These are phyloP conservation scores for Pocillopora verrucosa DNA, from an alignment of 64 coral and sea anemone genomes.

Conservation along the genomic window DNA sequence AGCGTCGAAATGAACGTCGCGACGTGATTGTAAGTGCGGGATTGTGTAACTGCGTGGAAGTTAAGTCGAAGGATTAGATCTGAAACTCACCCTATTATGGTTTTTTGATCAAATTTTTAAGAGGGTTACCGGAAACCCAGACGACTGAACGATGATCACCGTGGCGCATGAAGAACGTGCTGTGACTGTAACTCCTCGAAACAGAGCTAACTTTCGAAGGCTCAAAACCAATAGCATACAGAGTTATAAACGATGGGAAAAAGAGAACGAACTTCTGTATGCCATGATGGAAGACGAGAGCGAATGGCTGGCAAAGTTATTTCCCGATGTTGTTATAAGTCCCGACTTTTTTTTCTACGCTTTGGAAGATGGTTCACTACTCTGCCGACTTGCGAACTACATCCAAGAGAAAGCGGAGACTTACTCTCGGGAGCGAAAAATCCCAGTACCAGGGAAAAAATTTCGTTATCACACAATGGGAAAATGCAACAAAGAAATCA, in stretches of 20 bases:
- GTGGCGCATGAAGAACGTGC: neutral
- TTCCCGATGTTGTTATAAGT: slow-evolving; percentile 81
- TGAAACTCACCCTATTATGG: slow-evolving; percentile 25
- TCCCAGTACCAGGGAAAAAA: slow-evolving; percentile 88
- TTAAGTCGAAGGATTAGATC: neutral
- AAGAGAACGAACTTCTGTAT: slow-evolving; percentile 90
- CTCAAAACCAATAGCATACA: slow-evolving; percentile 93
- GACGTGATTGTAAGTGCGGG: neutral
- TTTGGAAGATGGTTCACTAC: slow-evolving; percentile 84
- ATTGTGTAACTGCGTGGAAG: neutral
- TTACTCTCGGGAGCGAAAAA: slow-evolving; percentile 49
- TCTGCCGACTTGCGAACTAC: slow-evolving; percentile 89
- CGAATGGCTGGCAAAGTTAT: slow-evolving; percentile 85
- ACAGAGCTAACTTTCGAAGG: slow-evolving; percentile 90
- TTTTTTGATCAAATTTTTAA: slow-evolving; percentile 22
- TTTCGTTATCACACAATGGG: slow-evolving; percentile 64
- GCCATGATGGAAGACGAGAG: slow-evolving; percentile 96
- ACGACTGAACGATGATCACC: slow-evolving; percentile 2
- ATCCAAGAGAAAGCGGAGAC: slow-evolving; percentile 81
- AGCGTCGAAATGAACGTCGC: slow-evolving; percentile 8
- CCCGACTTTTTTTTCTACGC: slow-evolving; percentile 94
- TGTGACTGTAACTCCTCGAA: slow-evolving; percentile 63
- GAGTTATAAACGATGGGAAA: slow-evolving; percentile 86
- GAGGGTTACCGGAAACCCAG: slow-evolving; percentile 38
- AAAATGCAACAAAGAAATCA: slow-evolving; percentile 63